These are phyloP conservation scores for Sarcophaga carnaria DNA, from an alignment of 2,888 invertebrate genomes.

Conservation along the genomic window DNA sequence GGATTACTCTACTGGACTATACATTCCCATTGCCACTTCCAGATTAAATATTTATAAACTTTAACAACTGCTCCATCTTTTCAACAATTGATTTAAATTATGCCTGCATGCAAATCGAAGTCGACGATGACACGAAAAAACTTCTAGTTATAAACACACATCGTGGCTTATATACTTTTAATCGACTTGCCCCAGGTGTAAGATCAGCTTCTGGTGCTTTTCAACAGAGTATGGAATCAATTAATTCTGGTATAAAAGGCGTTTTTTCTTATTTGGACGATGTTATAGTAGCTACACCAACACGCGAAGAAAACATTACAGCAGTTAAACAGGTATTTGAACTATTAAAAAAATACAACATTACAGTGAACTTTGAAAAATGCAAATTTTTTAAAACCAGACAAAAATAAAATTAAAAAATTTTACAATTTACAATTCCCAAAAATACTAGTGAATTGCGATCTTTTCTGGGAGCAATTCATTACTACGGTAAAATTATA, in stretches of 20 bases:
- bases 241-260: neutral
- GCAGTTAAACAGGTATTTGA: too few species aligned
- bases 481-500: conserved; percentile 46
- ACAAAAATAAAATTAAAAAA: too few species aligned
- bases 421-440: too few species aligned
- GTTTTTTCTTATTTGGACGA: neutral
- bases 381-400: too few species aligned
- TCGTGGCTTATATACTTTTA: neutral
- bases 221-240: conserved; percentile 2
- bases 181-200: too few species aligned
- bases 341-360: too few species aligned
- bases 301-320: too few species aligned
- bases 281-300: neutral
- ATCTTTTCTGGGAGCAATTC: conserved; percentile 17
- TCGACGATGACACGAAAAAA: conserved; percentile 1
- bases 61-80: conserved; percentile 24
- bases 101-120: conserved; percentile 25
- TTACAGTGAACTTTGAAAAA: too few species aligned
- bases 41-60: conserved; percentile 47
- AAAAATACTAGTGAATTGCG: too few species aligned
- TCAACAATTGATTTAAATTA: conserved; percentile 7
- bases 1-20: conserved; percentile 43
- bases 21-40: conserved; percentile 34
- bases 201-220: too few species aligned
- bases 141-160: neutral